Base-by-base conservation (phyloP, 1,140 invertebrate genomes). In the Ceratina australensis region DNA sequence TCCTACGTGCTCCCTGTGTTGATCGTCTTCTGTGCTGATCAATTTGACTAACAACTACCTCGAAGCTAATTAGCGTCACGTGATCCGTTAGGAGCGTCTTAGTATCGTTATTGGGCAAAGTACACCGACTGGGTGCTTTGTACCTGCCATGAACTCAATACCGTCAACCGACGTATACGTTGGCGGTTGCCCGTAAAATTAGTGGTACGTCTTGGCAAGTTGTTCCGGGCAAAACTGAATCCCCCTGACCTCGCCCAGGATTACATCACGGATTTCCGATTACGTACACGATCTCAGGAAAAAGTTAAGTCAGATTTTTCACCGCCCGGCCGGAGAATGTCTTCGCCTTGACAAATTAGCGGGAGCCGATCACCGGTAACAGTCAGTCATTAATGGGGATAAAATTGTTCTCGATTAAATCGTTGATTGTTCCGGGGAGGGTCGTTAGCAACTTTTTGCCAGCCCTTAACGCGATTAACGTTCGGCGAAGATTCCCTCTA, bases 101-200 rank as follows among this genome's bases (percentile, higher is more conserved):
- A 82, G 85, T 78, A 81, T 88, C 88, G 89, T 89, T 90, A 89
- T 87, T 84, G 82, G 86, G 86, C 87, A 83, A 86, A 89, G 87
- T 82, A 73, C 85, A 84, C 74, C 57, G 84, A 42, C 80, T 83
- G 82, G 87, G 80, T 83, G 84, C 84, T 86, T 89, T 87, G 84
- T 87, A 87, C 83, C 83, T 85, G 73, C 80, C 67, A 60, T 63
- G 65, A 81, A 81, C 79, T 79, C 82, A 83, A 90, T 81, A 80
- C 60, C 61, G 76, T 76, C 72, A 74, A 10, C 52, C 79, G 50
- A 79, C 66, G 72, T 84, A 82, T 78, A 84, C 81, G 73, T 83
- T 83, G 79, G 88, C 74, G 87, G 89, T 89, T 89, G 78, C 84
- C 86, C 88, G 74, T 87, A 85, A 87, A 90, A 90, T 89, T 89